Percentiles rank a stretch among this genome's conserved stretches.
These are phyloP conservation scores for Cettia cetti DNA, from an alignment of 2,113 vertebrate genomes.

Conservation along the genomic window DNA sequence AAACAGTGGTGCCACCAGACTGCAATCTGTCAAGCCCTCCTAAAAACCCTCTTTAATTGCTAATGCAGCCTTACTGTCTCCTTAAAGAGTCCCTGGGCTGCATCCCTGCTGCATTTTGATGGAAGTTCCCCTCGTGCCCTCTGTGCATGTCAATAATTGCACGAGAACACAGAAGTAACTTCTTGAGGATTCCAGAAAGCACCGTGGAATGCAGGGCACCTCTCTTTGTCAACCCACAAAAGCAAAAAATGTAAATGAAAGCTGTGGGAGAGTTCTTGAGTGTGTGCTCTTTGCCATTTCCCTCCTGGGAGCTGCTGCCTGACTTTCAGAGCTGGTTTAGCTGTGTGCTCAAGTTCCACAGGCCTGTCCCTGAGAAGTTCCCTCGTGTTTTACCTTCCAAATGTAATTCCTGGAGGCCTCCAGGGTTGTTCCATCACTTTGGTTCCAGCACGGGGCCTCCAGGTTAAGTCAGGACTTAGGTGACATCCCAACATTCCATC, in stretches of 20 bases:
- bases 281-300: not conserved
- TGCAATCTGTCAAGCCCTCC: not conserved
- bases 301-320: not conserved
- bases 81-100: not conserved
- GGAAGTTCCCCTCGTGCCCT: not conserved
- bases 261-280: not conserved
- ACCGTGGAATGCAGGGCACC: rapidly evolving
- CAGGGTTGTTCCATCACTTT: not conserved
- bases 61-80: not conserved
- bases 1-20: not conserved
- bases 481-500: not conserved
- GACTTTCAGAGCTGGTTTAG: not conserved
- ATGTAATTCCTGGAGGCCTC: not conserved
- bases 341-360: not conserved
- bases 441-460: not conserved
- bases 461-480: not conserved
- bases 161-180: not conserved
- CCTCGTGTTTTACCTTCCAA: not conserved
- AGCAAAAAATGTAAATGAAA: not conserved
- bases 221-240: not conserved
- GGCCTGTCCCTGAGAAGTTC: not conserved
- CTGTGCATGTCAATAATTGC: not conserved
- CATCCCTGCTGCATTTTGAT: not conserved
- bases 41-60: not conserved
- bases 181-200: not conserved